Base-by-base conservation (phyloP, 2,888 invertebrate genomes). In the Onthophagus sagittarius region DNA sequence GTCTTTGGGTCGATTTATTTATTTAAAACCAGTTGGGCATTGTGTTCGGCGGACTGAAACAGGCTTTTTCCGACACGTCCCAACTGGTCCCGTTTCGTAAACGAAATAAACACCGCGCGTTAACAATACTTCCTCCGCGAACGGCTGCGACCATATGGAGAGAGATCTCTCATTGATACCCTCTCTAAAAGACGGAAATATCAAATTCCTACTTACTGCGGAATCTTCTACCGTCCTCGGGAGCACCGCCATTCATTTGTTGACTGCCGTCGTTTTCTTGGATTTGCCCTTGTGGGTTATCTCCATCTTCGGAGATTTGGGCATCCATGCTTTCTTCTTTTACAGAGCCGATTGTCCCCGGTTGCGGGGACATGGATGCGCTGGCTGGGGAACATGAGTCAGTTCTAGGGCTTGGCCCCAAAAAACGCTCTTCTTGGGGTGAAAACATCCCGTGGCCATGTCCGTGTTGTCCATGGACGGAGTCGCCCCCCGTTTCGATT, bases 301-400 rank as follows among this genome's bases (percentile, higher is more conserved):
- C 89, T 77, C 87, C 87, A 81, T 89, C 89, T 82, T 89, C 89
- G 76, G 88, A 88, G 82, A 86, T 86, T 80, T 88, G 88, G 76
- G 88, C 88, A 81, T 89, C 89, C 80, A 88, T 83, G 78, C 88
- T 89, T 81, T 89, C 89, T 78, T 87, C 87, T 79, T 87, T 86
- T 65, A 86, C 86, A 53, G 77, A 76, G 7, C 78, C 79, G 13
- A 81, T 79, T 14, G 85, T 71, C 15, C 72, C 75, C 15, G 79
- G 78, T 76, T 84, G 85, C 9, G 88, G 87, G 7, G 87, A 87
- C 79, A 89, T 85, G 65, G 89, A 89, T 76, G 88, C 88, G 82
- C 89, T 89, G 62, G 89, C 89, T 73, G 90, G 89, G 77, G 89
- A 89, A 81, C 89, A 88, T 73, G 89, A 89, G 80, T 89, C 89